phyloP scores from a whole-genome alignment of 1,140 invertebrate species.

The Aradophagus sp. region DNA sequence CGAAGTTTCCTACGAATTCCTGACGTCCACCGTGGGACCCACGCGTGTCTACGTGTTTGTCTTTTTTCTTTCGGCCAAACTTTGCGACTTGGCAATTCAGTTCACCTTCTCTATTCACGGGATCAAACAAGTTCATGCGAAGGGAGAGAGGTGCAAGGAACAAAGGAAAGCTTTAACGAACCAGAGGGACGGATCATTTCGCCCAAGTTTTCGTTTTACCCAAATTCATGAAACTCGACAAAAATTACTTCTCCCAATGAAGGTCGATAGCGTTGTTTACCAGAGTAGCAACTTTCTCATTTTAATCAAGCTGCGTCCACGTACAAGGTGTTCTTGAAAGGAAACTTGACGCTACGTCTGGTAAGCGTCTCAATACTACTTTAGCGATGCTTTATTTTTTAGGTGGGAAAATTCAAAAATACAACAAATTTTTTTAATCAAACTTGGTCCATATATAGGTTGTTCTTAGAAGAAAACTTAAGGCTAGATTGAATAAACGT shows the following conservation, averaged over 20 bases:
- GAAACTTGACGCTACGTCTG: no score
- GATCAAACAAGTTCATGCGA: conserved; percentile 40
- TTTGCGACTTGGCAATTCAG: conserved; percentile 28
- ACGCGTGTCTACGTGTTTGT: conserved; percentile 26
- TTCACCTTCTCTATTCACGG: conserved; percentile 26
- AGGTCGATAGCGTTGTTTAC: conserved; percentile 5
- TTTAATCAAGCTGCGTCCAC: neutral
- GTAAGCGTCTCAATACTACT: no score
- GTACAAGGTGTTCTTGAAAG: no score
- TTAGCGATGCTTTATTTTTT: no score
- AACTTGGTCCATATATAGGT: no score
- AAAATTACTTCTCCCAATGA: neutral
- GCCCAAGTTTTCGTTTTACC: conserved; percentile 15
- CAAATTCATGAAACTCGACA: conserved; percentile 14
- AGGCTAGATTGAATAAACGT: no score
- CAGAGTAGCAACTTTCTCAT: no score
- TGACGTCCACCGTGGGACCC: conserved; percentile 25
- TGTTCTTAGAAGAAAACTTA: no score
- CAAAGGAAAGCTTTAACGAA: conserved; percentile 34
- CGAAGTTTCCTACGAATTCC: conserved; percentile 61
- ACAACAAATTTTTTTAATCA: no score
- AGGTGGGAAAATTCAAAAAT: no score
- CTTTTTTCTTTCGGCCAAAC: conserved; percentile 24
- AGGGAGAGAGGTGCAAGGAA: no score
- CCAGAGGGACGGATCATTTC: conserved; percentile 23